A percentile compares a stretch with the other conserved stretches of the same genome.
Evolutionary conservation across 2,113 vertebrate genomes (phyloP).

Genomic region (Bujurquina vittata): DNA sequence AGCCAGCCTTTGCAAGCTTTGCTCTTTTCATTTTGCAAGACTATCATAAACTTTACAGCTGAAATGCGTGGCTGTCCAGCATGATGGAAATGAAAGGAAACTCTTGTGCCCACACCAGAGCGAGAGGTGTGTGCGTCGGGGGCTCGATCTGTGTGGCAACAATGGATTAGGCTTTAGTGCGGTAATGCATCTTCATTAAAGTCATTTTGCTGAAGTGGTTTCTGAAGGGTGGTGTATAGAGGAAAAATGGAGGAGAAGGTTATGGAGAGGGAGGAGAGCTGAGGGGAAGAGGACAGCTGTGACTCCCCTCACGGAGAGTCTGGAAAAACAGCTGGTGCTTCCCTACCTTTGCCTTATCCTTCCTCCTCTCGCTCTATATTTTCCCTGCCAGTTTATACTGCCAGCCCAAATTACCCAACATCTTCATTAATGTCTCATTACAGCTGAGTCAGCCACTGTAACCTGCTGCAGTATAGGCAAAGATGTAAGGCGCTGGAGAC

Average conservation of each 20-base stretch:
- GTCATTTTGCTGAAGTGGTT: slow-evolving; percentile 36
- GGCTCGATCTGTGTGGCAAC: slow-evolving; percentile 43
- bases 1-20: slow-evolving; percentile 29
- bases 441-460: slow-evolving; percentile 70
- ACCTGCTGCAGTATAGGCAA: slow-evolving; percentile 21
- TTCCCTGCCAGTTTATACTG: slow-evolving; percentile 7
- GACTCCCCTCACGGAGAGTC: slow-evolving; percentile 64
- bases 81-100: slow-evolving; percentile 61
- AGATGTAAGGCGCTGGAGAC: not conserved
- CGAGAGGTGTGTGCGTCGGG: not conserved
- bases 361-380: slow-evolving; percentile 17
- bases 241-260: slow-evolving; percentile 1
- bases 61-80: slow-evolving; percentile 33
- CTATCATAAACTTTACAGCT: slow-evolving; percentile 48
- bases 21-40: slow-evolving; percentile 24
- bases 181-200: slow-evolving; percentile 66
- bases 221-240: slow-evolving; percentile 1
- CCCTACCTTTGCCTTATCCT: slow-evolving; percentile 38
- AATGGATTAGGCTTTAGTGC: slow-evolving; percentile 38
- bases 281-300: slow-evolving; percentile 57
- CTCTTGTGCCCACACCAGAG: slow-evolving; percentile 15
- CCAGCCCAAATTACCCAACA: slow-evolving; percentile 67
- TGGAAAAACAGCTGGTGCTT: slow-evolving; percentile 68
- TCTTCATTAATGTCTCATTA: slow-evolving; percentile 73
- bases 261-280: slow-evolving; percentile 28